These are phyloP conservation scores for Pelecanoides urinatrix DNA, from an alignment of 2,113 vertebrate species.

Conservation along the genomic window DNA sequence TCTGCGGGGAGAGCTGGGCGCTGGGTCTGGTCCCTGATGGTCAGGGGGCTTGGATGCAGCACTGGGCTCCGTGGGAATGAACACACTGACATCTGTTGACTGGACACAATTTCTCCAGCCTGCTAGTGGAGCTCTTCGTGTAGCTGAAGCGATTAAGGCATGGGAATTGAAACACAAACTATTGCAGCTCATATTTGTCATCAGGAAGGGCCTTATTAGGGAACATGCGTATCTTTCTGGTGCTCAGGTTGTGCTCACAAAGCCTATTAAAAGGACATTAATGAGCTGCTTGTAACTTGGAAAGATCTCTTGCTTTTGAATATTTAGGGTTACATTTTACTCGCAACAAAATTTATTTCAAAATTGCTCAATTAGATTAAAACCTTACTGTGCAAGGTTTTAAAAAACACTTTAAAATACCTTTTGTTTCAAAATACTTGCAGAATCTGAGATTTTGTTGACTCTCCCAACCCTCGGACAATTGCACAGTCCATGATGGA, in stretches of 20 bases:
- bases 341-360: background rate
- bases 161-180: background rate
- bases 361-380: background rate
- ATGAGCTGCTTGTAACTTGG: background rate
- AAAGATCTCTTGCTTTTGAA: background rate
- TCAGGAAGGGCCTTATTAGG: background rate
- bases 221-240: background rate
- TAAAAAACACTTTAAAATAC: background rate
- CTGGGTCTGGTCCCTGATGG: rapidly evolving
- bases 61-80: rapidly evolving
- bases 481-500: background rate
- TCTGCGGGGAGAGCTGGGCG: background rate
- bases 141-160: background rate
- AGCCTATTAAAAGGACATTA: background rate
- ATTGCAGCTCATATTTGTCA: background rate
- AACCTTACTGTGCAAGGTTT: background rate
- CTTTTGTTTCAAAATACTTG: background rate
- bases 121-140: rapidly evolving
- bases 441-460: background rate
- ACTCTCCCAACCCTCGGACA: background rate
- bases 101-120: background rate
- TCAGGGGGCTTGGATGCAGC: background rate
- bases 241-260: background rate
- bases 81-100: background rate
- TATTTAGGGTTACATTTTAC: background rate